Evolutionary conservation across 1,140 invertebrate genomes (phyloP).

Genomic region (Eurytemora carolleeae): DNA sequence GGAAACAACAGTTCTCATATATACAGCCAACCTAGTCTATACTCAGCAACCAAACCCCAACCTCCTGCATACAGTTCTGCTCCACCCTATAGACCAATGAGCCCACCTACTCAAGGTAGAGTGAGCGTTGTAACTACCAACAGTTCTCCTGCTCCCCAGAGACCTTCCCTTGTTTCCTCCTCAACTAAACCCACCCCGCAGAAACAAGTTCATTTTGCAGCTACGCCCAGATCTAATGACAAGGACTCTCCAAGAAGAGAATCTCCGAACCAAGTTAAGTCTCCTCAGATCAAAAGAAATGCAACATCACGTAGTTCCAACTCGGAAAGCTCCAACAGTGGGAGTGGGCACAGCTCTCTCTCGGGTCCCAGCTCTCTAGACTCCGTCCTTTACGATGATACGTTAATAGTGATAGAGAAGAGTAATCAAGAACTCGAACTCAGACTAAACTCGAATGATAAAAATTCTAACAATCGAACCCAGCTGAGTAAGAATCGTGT

Average conservation of each 20-base stretch:
- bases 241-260: neutral
- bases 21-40: neutral
- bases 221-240: neutral
- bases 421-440: slow-evolving; percentile 14
- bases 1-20: neutral
- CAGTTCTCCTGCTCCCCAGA: neutral
- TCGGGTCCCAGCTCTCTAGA: neutral
- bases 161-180: neutral
- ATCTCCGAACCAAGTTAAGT: too few relatives aligned
- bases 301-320: too few relatives aligned
- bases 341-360: slow-evolving; percentile 7
- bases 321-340: neutral
- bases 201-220: neutral
- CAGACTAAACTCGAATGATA: neutral
- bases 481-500: neutral
- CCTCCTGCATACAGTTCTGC: neutral
- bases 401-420: slow-evolving; percentile 13
- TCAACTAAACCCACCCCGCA: neutral
- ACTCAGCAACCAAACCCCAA: neutral
- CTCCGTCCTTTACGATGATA: slow-evolving; percentile 6
- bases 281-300: too few relatives aligned
- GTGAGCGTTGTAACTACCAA: neutral
- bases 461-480: neutral
- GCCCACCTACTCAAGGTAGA: too few relatives aligned
- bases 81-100: neutral